Conservation (phyloP, 2,113 vertebrate species). For the Gymnobelideus leadbeateri region DNA sequence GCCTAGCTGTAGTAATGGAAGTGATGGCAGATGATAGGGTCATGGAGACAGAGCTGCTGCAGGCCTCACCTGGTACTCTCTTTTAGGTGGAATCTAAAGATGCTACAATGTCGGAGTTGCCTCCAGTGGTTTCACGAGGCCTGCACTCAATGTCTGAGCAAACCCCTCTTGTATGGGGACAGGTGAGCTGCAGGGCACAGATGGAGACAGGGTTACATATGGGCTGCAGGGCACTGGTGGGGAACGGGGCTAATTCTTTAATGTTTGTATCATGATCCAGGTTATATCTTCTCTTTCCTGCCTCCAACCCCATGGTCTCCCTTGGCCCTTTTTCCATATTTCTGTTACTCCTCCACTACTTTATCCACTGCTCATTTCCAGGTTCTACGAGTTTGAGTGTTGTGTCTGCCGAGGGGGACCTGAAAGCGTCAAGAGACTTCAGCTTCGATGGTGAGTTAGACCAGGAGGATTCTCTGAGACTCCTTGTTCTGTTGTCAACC, state of each 20-base stretch:
- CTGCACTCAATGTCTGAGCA: slow-evolving; percentile 94
- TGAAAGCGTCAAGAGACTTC: slow-evolving; percentile 92
- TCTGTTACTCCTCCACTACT: not conserved
- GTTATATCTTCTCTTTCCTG: not conserved
- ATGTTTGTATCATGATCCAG: not conserved
- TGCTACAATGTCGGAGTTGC: slow-evolving; percentile 92
- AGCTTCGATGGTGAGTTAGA: slow-evolving; percentile 91
- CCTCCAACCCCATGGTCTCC: not conserved
- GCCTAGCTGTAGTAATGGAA: not conserved
- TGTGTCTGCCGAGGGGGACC: slow-evolving; percentile 92
- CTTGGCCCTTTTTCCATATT: not conserved
- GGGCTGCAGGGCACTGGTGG: not conserved
- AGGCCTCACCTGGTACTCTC: not conserved
- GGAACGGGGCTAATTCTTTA: not conserved
- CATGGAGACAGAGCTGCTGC: not conserved
- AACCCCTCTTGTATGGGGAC: slow-evolving; percentile 94
- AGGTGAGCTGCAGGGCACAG: slow-evolving; percentile 81
- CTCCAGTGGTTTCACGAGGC: slow-evolving; percentile 97
- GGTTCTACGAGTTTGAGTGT: slow-evolving; percentile 95
- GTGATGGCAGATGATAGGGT: not conserved
- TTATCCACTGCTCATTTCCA: slow-evolving; percentile 59
- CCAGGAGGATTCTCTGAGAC: not conserved
- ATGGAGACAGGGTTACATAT: too few relatives aligned
- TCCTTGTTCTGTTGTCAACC: not conserved
- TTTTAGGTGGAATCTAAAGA: slow-evolving; percentile 97